Percentiles rank a stretch among this genome's conserved stretches.
Evolutionary conservation across 2,888 invertebrate species (phyloP).

Genomic region (Rambutsinella grinnellia): DNA sequence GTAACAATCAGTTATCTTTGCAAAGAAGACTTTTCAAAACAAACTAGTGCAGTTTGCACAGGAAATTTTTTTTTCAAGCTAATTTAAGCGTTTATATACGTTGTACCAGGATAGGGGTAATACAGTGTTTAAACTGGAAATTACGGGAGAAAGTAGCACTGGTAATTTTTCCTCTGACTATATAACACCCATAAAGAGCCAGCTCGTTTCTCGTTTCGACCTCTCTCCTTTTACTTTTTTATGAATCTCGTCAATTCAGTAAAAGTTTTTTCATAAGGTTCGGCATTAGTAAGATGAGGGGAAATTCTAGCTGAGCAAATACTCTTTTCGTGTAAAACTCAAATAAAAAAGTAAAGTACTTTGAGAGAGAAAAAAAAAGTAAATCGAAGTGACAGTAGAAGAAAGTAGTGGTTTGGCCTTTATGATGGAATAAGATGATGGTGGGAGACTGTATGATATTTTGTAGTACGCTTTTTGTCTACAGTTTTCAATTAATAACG

Average conservation of each 20-base stretch:
- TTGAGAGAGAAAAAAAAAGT: slow-evolving; percentile 23
- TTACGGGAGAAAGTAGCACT: neutral
- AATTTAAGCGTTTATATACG: too few relatives aligned
- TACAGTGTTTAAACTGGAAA: too few relatives aligned
- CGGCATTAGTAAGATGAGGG: slow-evolving; percentile 4
- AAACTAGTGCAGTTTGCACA: too few relatives aligned
- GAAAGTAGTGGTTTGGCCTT: slow-evolving; percentile 44
- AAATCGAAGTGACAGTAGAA: slow-evolving; percentile 48
- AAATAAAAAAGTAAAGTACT: slow-evolving; percentile 54
- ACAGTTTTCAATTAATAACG: neutral
- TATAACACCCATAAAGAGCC: neutral
- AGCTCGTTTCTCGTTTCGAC: slow-evolving; percentile 20
- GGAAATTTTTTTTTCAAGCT: too few relatives aligned
- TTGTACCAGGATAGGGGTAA: too few relatives aligned
- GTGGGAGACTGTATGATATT: neutral
- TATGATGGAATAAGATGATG: neutral
- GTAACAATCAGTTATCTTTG: too few relatives aligned
- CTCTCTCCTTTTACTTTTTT: slow-evolving; percentile 17
- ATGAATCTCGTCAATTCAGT: slow-evolving; percentile 45
- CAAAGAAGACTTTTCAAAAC: too few relatives aligned
- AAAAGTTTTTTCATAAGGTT: slow-evolving; percentile 19
- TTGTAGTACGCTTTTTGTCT: neutral
- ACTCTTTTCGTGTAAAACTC: slow-evolving; percentile 53
- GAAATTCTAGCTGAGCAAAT: slow-evolving; percentile 39
- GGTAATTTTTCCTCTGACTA: slow-evolving; percentile 6